A percentile compares a stretch with the other conserved stretches of the same genome.
Evolutionary conservation across 2,888 invertebrate genomes (phyloP).

Genomic region (Helicoverpa assulta): DNA sequence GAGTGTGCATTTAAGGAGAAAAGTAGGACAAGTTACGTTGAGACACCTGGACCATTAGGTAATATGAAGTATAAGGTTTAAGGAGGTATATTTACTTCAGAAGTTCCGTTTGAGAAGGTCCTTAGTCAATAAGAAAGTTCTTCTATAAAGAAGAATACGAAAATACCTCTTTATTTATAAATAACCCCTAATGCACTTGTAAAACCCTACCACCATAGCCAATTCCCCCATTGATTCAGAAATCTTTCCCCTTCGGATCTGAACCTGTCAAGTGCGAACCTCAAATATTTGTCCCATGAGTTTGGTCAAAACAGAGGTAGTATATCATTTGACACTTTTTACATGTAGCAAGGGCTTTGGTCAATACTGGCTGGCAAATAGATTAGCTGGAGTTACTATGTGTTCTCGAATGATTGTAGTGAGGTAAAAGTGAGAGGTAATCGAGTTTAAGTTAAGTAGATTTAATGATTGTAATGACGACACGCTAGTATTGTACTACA

Average conservation of each 20-base stretch:
- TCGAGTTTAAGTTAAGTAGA: neutral
- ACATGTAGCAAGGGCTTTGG: slow-evolving; percentile 72
- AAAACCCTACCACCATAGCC: neutral
- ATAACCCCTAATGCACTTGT: neutral
- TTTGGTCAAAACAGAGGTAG: slow-evolving; percentile 72
- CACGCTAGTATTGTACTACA: no score
- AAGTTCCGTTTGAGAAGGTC: no score
- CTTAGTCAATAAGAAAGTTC: no score
- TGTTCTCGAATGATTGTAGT: slow-evolving; percentile 58
- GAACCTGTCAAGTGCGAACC: slow-evolving; percentile 71
- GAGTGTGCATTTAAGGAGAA: neutral
- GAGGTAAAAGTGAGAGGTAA: neutral
- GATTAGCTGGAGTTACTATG: slow-evolving; percentile 68
- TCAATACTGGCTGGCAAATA: slow-evolving; percentile 78
- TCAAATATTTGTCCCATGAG: slow-evolving; percentile 77
- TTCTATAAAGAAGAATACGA: no score
- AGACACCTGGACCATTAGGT: neutral
- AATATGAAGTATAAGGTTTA: no score
- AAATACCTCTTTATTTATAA: neutral
- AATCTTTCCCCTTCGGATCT: slow-evolving; percentile 52
- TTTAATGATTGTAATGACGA: no score
- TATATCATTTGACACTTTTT: slow-evolving; percentile 76
- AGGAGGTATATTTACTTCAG: no score
- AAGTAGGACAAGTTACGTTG: neutral
- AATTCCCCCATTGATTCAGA: slow-evolving; percentile 32